Percentiles rank a stretch among this genome's conserved stretches.
Conservation (phyloP, 2,888 invertebrate species). For the Tillus elongatus region DNA sequence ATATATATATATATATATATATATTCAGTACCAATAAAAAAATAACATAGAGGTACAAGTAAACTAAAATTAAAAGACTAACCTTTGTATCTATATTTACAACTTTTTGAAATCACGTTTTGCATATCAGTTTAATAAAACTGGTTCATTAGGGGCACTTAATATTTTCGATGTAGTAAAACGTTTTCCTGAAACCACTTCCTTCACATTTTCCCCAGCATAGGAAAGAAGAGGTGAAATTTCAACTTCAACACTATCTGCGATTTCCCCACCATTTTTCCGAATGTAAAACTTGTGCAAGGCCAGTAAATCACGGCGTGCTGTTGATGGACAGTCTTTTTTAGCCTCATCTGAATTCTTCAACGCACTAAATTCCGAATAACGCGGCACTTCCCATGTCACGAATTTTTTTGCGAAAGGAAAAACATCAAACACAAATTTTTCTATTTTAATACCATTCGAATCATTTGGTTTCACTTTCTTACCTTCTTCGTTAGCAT, state of each 20-base stretch:
- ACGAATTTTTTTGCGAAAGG: constrained; percentile 85
- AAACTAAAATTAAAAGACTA: no score
- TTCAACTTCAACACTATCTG: constrained; percentile 62
- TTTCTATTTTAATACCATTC: constrained; percentile 98
- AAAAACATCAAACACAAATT: constrained; percentile 98
- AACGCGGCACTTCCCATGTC: constrained; percentile 84
- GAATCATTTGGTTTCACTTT: constrained; percentile 67
- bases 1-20: no score
- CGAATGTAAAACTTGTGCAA: constrained; percentile 73
- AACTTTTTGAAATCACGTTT: no score
- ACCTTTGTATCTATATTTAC: no score
- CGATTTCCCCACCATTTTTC: constrained; percentile 70
- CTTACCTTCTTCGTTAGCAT: constrained; percentile 61
- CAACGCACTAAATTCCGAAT: constrained; percentile 92
- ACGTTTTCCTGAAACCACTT: constrained; percentile 18
- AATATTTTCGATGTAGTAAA: background rate
- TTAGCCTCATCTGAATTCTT: constrained; percentile 86
- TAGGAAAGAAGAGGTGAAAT: constrained; percentile 88
- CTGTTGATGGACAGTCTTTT: constrained; percentile 87
- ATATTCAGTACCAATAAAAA: no score
- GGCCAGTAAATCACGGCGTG: constrained; percentile 63
- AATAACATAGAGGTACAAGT: no score
- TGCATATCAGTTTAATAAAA: no score
- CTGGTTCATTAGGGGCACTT: no score
- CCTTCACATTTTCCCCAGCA: constrained; percentile 73